phyloP scores from a whole-genome alignment of 2,888 invertebrate species.

The Plagiodera versicolora region DNA sequence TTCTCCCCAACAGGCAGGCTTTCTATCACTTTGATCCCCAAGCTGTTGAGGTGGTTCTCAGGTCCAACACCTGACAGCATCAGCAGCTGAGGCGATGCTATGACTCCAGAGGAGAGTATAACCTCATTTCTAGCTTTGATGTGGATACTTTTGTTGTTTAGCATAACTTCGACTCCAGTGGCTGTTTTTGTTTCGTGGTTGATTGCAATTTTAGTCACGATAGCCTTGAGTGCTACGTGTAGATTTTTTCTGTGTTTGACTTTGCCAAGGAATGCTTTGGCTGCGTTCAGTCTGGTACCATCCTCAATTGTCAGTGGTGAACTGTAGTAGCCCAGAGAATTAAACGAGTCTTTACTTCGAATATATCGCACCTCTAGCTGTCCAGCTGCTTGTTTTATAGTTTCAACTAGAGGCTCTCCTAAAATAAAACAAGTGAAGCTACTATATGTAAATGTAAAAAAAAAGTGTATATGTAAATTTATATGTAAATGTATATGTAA shows the following conservation, averaged over 20 bases:
- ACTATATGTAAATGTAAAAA: too few relatives aligned
- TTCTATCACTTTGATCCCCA: constrained; percentile 52
- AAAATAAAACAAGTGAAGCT: constrained; percentile 6
- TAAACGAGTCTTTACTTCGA: constrained; percentile 36
- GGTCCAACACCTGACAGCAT: constrained; percentile 78
- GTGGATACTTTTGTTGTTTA: neutral
- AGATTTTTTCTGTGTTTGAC: constrained; percentile 60
- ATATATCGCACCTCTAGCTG: constrained; percentile 56
- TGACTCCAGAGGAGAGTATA: constrained; percentile 82
- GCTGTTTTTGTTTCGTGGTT: constrained; percentile 64
- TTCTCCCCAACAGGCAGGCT: constrained; percentile 61
- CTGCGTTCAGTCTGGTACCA: constrained; percentile 57
- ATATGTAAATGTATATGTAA: too few relatives aligned
- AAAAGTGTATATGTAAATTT: too few relatives aligned
- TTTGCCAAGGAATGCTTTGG: constrained; percentile 71
- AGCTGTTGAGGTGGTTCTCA: constrained; percentile 59
- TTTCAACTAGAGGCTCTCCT: constrained; percentile 42
- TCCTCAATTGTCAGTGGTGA: constrained; percentile 44
- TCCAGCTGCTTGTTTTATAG: constrained; percentile 47
- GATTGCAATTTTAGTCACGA: constrained; percentile 68
- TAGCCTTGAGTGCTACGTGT: constrained; percentile 60
- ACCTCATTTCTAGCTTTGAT: constrained; percentile 71
- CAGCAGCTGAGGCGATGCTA: constrained; percentile 86
- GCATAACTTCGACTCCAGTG: constrained; percentile 62
- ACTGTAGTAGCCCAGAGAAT: constrained; percentile 43